Evolutionary conservation across 2,797 vertebrate species (phyloP).

Genomic region (Pantherophis alleghaniensis): DNA sequence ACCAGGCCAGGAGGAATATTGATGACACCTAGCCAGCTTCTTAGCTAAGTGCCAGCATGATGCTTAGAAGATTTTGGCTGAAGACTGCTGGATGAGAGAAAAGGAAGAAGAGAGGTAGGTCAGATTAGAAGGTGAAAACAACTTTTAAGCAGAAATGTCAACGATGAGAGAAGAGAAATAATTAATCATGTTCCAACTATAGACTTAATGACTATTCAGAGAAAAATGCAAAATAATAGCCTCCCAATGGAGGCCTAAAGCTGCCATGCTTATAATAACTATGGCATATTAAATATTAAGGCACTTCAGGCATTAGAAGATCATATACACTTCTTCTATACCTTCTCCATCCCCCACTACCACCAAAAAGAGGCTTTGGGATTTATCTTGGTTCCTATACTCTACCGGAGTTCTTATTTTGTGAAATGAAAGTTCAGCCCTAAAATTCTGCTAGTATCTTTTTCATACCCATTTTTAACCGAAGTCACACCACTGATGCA

Average conservation of each 20-base stretch:
- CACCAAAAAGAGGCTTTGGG: not conserved
- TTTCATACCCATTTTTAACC: not conserved
- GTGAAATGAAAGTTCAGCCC: not conserved
- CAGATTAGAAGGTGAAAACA: conserved; percentile 50
- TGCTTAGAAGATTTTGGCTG: conserved; percentile 45
- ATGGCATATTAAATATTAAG: not conserved
- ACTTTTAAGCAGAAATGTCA: conserved; percentile 36
- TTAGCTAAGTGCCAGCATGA: conserved; percentile 58
- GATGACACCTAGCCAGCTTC: conserved; percentile 56
- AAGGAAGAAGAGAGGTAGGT: conserved; percentile 34
- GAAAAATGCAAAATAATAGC: conserved; percentile 38
- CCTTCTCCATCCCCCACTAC: not conserved
- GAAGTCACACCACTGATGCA: not conserved
- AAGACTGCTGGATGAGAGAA: conserved; percentile 34
- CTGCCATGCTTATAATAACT: conserved; percentile 7
- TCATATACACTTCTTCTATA: not conserved
- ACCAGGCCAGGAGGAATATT: conserved; percentile 41
- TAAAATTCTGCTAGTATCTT: not conserved
- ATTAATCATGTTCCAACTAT: conserved; percentile 48
- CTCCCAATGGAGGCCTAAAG: conserved; percentile 11
- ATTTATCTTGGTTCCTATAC: not conserved
- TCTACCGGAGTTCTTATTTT: not conserved
- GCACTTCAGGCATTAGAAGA: not conserved
- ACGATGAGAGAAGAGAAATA: conserved; percentile 20
- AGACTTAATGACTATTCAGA: conserved; percentile 40